phyloP scores from a whole-genome alignment of 2,113 vertebrate genomes.

The Ceyx cyanopectus region DNA sequence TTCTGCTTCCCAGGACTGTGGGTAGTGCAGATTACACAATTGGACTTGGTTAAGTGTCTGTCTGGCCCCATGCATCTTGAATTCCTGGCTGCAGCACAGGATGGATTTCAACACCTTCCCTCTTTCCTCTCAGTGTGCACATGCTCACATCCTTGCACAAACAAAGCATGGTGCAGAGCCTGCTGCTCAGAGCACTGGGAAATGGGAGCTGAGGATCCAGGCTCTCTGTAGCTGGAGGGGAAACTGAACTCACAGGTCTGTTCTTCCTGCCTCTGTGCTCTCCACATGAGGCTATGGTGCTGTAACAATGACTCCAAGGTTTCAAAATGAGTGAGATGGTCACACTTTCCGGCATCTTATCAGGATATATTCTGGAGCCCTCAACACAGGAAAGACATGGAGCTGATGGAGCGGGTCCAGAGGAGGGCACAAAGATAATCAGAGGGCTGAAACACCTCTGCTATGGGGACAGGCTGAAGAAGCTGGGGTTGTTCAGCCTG shows the following conservation, averaged over 20 bases:
- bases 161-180: background rate
- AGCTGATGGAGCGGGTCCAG: too few relatives aligned
- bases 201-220: background rate
- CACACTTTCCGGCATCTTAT: fast-evolving
- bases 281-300: fast-evolving
- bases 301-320: background rate
- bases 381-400: too few relatives aligned
- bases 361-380: background rate
- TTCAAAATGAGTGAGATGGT: background rate
- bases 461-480: too few relatives aligned
- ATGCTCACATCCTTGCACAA: background rate
- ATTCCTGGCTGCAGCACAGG: conserved; percentile 7
- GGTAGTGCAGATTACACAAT: conserved; percentile 33
- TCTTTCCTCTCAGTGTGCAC: background rate
- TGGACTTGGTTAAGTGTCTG: background rate
- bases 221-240: background rate
- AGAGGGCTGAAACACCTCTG: too few relatives aligned
- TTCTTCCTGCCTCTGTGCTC: background rate
- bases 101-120: conserved; percentile 54
- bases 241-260: background rate
- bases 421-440: too few relatives aligned
- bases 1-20: background rate
- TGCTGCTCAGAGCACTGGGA: background rate
- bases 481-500: too few relatives aligned
- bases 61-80: conserved; percentile 39